phyloP scores from a whole-genome alignment of 2,888 invertebrate genomes.

The Nymphalis urticae region DNA sequence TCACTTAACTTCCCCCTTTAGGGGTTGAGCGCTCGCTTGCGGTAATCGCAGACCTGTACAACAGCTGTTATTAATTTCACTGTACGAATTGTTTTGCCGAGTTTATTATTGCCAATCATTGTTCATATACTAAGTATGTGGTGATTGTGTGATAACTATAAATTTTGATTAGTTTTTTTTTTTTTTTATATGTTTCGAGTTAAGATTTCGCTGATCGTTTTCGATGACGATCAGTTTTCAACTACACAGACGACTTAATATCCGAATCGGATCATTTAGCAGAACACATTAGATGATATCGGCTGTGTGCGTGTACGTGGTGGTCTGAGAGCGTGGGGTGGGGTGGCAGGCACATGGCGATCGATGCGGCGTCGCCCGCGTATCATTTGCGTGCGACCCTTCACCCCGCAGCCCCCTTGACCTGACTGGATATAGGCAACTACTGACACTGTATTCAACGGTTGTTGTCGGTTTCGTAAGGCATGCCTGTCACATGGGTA shows the following conservation, averaged over 20 bases:
- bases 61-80: conserved; percentile 51
- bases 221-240: conserved; percentile 51
- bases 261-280: conserved; percentile 76
- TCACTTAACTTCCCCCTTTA: conserved; percentile 67
- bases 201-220: conserved; percentile 14
- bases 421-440: conserved; percentile 38
- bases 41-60: conserved; percentile 55
- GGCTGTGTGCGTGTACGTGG: conserved; percentile 56
- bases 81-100: background rate
- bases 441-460: conserved; percentile 40
- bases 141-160: background rate
- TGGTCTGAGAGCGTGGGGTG: conserved; percentile 55
- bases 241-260: conserved; percentile 53
- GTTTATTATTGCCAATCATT: background rate
- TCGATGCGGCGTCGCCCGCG: conserved; percentile 73
- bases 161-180: background rate
- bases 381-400: conserved; percentile 77
- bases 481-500: conserved; percentile 45
- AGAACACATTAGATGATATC: conserved; percentile 69
- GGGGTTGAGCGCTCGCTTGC: conserved; percentile 62
- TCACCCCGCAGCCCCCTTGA: conserved; percentile 49
- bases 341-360: conserved; percentile 55
- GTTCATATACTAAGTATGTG: too few species aligned
- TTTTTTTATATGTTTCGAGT: background rate
- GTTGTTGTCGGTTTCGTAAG: conserved; percentile 42